A percentile compares a stretch with the other conserved stretches of the same genome.
phyloP scores from a whole-genome alignment of 2,888 invertebrate species.

The Scaptomyza reducta region DNA sequence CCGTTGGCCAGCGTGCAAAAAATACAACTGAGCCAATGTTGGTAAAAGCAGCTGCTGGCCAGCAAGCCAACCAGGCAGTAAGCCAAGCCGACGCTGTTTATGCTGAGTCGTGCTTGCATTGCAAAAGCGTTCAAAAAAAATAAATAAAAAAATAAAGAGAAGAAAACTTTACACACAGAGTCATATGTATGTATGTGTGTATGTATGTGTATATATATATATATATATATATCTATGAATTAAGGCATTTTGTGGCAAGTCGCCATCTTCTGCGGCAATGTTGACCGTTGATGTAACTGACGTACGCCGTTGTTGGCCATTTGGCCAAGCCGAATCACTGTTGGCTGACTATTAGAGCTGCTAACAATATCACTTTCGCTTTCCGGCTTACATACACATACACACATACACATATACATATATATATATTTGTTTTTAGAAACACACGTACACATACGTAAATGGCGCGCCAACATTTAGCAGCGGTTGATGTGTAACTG shows the following conservation, averaged over 20 bases:
- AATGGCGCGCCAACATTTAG: slow-evolving; percentile 34
- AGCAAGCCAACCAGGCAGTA: slow-evolving; percentile 5
- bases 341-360: slow-evolving; percentile 53
- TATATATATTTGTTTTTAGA: slow-evolving; percentile 7
- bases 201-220: slow-evolving; percentile 15
- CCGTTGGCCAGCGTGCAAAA: slow-evolving; percentile 77
- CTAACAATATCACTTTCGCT: slow-evolving; percentile 74
- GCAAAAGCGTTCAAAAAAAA: slow-evolving; percentile 42
- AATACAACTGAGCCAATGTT: slow-evolving; percentile 64
- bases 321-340: slow-evolving; percentile 47
- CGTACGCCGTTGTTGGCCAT: slow-evolving; percentile 46
- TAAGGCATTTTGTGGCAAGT: slow-evolving; percentile 59
- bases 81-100: slow-evolving; percentile 27
- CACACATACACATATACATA: slow-evolving; percentile 13
- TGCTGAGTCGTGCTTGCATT: slow-evolving; percentile 49
- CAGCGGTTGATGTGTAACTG: slow-evolving; percentile 35
- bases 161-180: slow-evolving; percentile 29
- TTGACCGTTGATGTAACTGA: slow-evolving; percentile 68
- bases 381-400: slow-evolving; percentile 49
- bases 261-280: slow-evolving; percentile 51
- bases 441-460: neutral
- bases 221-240: slow-evolving; percentile 42
- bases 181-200: neutral
- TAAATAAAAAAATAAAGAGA: slow-evolving; percentile 11
- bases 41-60: slow-evolving; percentile 23